A percentile compares a stretch with the other conserved stretches of the same genome.
Conservation (phyloP, 2,113 vertebrate genomes). For the Xyliphius kryptos region DNA sequence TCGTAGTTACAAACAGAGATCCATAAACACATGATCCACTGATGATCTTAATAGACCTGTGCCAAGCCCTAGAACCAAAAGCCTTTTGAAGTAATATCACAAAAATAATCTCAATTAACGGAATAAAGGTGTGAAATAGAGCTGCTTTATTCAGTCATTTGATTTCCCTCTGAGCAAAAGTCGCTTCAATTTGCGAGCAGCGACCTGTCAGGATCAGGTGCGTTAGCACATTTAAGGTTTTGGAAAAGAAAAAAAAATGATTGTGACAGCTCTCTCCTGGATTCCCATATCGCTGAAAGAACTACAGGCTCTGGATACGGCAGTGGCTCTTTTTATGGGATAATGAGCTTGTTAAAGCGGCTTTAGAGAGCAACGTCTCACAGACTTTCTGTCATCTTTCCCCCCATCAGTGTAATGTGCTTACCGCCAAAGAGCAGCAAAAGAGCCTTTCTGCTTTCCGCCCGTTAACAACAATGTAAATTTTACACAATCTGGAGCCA, state of each 20-base stretch:
- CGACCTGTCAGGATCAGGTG: neutral
- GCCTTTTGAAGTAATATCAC: too few relatives aligned
- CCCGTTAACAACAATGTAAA: conserved; percentile 26
- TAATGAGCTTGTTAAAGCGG: conserved; percentile 42
- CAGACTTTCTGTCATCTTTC: conserved; percentile 26
- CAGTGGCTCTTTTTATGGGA: conserved; percentile 24
- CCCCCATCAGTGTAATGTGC: conserved; percentile 34
- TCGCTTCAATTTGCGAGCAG: neutral
- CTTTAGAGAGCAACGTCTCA: conserved; percentile 31
- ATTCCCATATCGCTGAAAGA: neutral
- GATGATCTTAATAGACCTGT: too few relatives aligned
- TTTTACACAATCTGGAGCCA: neutral
- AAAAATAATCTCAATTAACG: too few relatives aligned
- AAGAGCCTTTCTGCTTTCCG: conserved; percentile 19
- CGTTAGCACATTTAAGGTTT: neutral
- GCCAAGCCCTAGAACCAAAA: too few relatives aligned
- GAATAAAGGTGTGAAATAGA: too few relatives aligned
- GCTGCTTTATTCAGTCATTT: neutral
- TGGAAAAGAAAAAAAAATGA: neutral
- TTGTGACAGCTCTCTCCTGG: conserved; percentile 12
- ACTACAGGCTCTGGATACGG: conserved; percentile 11
- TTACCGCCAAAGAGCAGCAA: conserved; percentile 16
- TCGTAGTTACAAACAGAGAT: too few relatives aligned
- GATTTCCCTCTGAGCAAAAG: neutral
- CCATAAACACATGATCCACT: too few relatives aligned